Base-by-base conservation (phyloP, 2,113 vertebrate genomes). In the Onychostoma macrolepis region DNA sequence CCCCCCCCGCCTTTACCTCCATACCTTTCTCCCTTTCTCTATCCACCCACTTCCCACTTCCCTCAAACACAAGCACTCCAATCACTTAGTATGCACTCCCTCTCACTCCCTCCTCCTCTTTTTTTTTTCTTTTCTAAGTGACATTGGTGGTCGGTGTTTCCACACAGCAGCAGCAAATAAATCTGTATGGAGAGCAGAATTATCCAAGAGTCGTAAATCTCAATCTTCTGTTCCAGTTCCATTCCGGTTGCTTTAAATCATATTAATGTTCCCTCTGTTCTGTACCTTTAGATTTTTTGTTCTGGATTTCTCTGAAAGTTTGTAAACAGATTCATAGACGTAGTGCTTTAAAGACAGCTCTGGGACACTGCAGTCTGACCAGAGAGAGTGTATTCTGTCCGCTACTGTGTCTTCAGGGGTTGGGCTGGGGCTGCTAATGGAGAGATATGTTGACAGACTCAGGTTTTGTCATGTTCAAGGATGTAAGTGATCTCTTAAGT, bases 381-480 rank as follows among this genome's bases (percentile, higher is more conserved):
- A 43, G 24, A 21, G 17, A 78, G n/a, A 53, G 45, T 53, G 56
- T 11, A 63, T 61, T 80, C 21, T 63, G 21, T 38, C 33, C 63
- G 45, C 45, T 76, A 28, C 41, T 50, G 38, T 72, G 71, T 77
- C 78, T 80, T 41, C 10, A 80, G 24, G 41, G 56, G 21, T 43
- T 33, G 28, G 13, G 36, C 24, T 26, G 12, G 21, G 33, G 79
- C 24, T 41, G 24, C 36, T 43, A 21, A 30, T 53, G 21, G 36
- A 81, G 79, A 81, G 13, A 81, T 67, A 13, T 50, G 69, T 53
- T 24, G 79, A 9, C 30, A 50, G 10, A 41, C 71, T 45, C 75
- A 83, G 50, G 45, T 86, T 84, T 74, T 65, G 56, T n/a, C 84
- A 63, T 80, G 79, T 80, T 12, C 13, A 43, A 63, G 50, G 36